Evolutionary conservation across 2,888 invertebrate genomes (phyloP).

Genomic region (Masnerella sp.): DNA sequence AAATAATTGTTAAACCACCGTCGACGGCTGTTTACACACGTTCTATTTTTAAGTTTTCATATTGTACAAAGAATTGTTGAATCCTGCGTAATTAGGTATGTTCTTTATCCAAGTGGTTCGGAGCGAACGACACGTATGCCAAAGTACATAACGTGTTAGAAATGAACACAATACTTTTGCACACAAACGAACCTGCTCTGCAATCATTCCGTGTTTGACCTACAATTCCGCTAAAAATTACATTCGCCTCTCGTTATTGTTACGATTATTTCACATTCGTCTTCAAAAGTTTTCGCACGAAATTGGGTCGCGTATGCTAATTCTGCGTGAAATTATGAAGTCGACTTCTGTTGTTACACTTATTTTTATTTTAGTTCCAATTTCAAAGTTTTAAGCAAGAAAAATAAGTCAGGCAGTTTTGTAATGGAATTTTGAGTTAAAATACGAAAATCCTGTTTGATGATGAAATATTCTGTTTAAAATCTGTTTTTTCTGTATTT

Average conservation of each 20-base stretch:
- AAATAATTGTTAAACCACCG: slow-evolving; percentile 19
- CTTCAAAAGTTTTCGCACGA: not conserved
- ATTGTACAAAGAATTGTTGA: slow-evolving; percentile 34
- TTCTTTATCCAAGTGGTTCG: slow-evolving; percentile 27
- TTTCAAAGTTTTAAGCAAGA: too few species aligned
- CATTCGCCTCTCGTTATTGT: slow-evolving; percentile 21
- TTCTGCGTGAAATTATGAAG: too few species aligned
- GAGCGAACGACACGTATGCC: slow-evolving; percentile 20
- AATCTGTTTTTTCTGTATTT: too few species aligned
- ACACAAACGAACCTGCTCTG: slow-evolving; percentile 7
- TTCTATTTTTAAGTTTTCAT: slow-evolving; percentile 23
- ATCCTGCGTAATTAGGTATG: slow-evolving; percentile 36
- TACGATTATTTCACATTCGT: slow-evolving; percentile 15
- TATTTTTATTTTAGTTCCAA: too few species aligned
- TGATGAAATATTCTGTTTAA: too few species aligned
- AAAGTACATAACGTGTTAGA: slow-evolving; percentile 28
- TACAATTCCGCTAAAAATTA: slow-evolving; percentile 22
- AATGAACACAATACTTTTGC: slow-evolving; percentile 35
- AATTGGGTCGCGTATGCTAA: not conserved
- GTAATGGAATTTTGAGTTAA: too few species aligned
- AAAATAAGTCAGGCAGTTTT: too few species aligned
- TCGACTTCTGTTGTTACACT: too few species aligned
- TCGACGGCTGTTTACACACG: slow-evolving; percentile 20
- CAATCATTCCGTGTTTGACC: slow-evolving; percentile 25
- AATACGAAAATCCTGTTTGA: too few species aligned